Base-by-base conservation (phyloP, 2,888 invertebrate genomes). In the Cheilosia soror region DNA sequence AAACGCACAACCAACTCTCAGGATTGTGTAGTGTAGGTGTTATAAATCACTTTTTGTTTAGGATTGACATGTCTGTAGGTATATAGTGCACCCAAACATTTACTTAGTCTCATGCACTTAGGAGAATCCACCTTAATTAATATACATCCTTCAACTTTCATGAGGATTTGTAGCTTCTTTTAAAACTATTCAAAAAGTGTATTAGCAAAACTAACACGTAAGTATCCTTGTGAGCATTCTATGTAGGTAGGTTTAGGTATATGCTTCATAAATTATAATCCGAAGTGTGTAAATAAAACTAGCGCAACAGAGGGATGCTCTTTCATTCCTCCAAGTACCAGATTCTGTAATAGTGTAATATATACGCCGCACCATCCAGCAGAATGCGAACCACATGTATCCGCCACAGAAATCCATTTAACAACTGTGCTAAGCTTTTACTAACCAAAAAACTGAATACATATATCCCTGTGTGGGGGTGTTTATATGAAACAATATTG, bases 401-500 rank as follows among this genome's bases (percentile, higher is more conserved):
- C 20, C 47, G 47, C 65, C 75, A 75, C 37, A 65, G 40, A 57
- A 65, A 65, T 65, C 57, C 65, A 75, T 75, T 75, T 75, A 65
- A 57, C 47, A 65, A 75, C 65, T 29, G 37, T 49, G 63, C 27
- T 57, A 75, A 75, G 65, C 75, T 75, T 75, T 75, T 49, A 29
- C 47, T 20, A 65, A 65, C 65, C 63, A 49, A 75, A 75, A 75
- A 75, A 75, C 49, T 65, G 9, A 75, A 65, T 49, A 27, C 31
- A 11, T 37, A 25, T 13, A 27, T 29, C 29, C 29, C 51, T 72
- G 31, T 62, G 31, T 51, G 60, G 9, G 9, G 27, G 47, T 20
- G 37, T 60, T 62, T 29, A 37, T 20, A 9, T 25, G 5, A 6
- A 62, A 15, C 29, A 53, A 53, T 11, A 31, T 53, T 49, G 9